phyloP scores from a whole-genome alignment of 2,888 invertebrate genomes.

The Acleris emargana region DNA sequence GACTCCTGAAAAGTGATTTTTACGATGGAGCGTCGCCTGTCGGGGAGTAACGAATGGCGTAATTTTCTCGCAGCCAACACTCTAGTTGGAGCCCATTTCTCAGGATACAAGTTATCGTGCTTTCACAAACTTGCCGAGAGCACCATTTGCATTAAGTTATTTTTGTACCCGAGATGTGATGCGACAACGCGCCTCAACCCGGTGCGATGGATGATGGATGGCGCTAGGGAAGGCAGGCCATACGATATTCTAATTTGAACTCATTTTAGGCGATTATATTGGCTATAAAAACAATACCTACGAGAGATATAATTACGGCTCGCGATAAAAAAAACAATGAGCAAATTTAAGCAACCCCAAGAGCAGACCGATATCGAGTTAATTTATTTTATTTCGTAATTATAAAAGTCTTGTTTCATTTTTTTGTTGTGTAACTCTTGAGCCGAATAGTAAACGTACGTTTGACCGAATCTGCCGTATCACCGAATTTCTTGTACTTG shows the following conservation, averaged over 20 bases:
- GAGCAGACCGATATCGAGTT: too few species aligned
- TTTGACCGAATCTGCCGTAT: too few species aligned
- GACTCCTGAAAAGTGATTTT: slow-evolving; percentile 30
- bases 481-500: too few species aligned
- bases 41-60: slow-evolving; percentile 53
- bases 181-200: slow-evolving; percentile 38
- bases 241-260: neutral
- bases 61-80: slow-evolving; percentile 46
- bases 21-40: slow-evolving; percentile 43
- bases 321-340: too few species aligned
- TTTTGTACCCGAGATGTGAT: slow-evolving; percentile 42
- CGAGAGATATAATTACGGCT: too few species aligned
- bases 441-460: too few species aligned
- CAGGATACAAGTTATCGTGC: slow-evolving; percentile 62
- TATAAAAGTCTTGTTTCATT: too few species aligned
- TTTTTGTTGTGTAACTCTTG: too few species aligned
- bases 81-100: slow-evolving; percentile 52
- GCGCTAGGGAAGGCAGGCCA: slow-evolving; percentile 9
- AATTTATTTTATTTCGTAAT: too few species aligned
- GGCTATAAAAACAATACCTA: neutral
- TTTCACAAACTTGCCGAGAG: slow-evolving; percentile 54
- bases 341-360: too few species aligned
- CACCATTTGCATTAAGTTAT: slow-evolving; percentile 55
- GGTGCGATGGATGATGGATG: slow-evolving; percentile 43
- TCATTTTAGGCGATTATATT: slow-evolving; percentile 1